These are phyloP conservation scores for Gastrophryne carolinensis DNA, from an alignment of 2,797 vertebrate species.

Conservation along the genomic window DNA sequence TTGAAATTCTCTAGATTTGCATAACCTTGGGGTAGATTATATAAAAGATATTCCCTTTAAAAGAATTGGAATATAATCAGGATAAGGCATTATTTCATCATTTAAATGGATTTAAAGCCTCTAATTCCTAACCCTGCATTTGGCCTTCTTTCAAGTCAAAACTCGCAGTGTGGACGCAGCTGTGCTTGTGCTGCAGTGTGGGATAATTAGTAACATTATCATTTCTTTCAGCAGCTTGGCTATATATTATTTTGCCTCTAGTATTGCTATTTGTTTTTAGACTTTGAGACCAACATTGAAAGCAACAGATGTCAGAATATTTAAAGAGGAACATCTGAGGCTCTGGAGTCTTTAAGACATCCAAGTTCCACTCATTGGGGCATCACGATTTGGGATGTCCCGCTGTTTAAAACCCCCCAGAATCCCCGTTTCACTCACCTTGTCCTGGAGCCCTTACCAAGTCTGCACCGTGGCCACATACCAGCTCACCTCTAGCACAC, in stretches of 20 bases:
- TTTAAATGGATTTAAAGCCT: constrained; percentile 34
- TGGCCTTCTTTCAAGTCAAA: constrained; percentile 36
- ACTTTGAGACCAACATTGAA: no score
- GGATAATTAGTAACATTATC: constrained; percentile 22
- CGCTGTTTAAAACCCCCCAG: no score
- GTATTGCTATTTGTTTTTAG: constrained; percentile 28
- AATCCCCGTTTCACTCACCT: no score
- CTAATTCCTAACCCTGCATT: constrained; percentile 42
- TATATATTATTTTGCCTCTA: constrained; percentile 18
- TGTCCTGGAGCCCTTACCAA: no score
- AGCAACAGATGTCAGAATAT: no score
- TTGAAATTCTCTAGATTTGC: neutral
- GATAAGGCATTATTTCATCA: constrained; percentile 43
- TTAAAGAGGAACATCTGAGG: no score
- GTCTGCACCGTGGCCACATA: no score
- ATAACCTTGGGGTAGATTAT: constrained; percentile 47
- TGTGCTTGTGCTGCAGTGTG: neutral
- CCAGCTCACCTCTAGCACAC: no score
- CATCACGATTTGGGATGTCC: no score
- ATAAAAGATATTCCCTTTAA: constrained; percentile 31
- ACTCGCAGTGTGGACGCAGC: constrained; percentile 2
- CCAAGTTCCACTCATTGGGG: no score
- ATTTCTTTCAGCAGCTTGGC: neutral
- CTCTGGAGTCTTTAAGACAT: no score
- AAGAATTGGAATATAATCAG: constrained; percentile 44